Percentiles rank a stretch among this genome's conserved stretches.
Conservation (phyloP, 2,113 vertebrate species). For the Syrmaticus mikado region DNA sequence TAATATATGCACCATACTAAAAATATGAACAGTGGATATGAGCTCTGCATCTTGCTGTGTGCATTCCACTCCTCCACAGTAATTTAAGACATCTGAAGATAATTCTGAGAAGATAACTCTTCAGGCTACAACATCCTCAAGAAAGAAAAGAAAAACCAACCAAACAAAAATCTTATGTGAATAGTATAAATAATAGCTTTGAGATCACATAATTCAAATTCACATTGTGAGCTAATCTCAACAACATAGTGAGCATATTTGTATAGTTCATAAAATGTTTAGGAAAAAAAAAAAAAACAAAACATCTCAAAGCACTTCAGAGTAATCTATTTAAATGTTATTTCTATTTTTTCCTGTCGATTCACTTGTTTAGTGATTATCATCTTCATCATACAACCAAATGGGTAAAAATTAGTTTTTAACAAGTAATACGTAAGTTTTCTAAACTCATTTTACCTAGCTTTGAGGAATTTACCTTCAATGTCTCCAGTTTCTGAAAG, state of each 20-base stretch:
- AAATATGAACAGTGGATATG: neutral
- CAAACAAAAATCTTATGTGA: neutral
- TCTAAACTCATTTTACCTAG: neutral
- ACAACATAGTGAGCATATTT: neutral
- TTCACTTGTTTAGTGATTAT: neutral
- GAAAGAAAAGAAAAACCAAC: neutral
- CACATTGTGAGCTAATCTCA: neutral
- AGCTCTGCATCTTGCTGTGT: slow-evolving; percentile 1
- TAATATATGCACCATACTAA: neutral
- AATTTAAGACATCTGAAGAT: slow-evolving; percentile 54
- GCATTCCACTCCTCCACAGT: neutral
- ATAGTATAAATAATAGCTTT: neutral
- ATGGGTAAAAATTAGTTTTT: neutral
- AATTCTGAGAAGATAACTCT: neutral
- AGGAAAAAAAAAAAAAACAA: neutral
- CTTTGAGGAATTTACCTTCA: neutral
- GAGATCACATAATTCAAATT: neutral
- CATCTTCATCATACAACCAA: neutral
- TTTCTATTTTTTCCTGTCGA: neutral
- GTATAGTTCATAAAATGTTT: neutral
- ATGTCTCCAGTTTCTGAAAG: neutral
- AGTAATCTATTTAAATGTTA: neutral
- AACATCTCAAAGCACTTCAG: neutral
- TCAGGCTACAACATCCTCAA: neutral
- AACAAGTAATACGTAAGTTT: neutral